phyloP scores from a whole-genome alignment of 37 sponge, comb jelly and placozoan species.

The Diacarnus erythraeanus region DNA sequence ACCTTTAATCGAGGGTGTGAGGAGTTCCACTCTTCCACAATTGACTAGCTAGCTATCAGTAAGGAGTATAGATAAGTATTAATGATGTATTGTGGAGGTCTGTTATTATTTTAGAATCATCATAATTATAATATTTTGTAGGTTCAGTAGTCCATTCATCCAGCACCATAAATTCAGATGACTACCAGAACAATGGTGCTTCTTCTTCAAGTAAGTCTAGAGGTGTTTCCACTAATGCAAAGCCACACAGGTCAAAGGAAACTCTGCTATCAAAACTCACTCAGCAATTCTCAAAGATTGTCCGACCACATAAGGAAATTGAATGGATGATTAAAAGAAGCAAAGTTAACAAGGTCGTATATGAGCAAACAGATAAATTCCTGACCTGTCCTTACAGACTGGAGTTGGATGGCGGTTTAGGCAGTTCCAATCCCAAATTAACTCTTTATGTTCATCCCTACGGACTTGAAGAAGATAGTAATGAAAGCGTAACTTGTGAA shows the following conservation, averaged over 20 bases:
- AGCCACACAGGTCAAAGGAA: not conserved
- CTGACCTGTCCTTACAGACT: not conserved
- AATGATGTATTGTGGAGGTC: no score
- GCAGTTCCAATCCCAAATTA: not conserved
- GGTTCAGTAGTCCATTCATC: not conserved
- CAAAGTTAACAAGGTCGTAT: slow-evolving; percentile 8
- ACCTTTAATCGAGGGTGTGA: no score
- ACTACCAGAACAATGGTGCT: not conserved
- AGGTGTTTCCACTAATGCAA: not conserved
- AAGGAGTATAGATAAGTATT: no score
- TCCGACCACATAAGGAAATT: not conserved
- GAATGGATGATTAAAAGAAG: not conserved
- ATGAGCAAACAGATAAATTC: not conserved
- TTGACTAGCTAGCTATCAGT: no score
- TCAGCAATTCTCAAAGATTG: not conserved
- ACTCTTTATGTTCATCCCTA: slow-evolving; percentile 3
- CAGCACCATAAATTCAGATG: not conserved
- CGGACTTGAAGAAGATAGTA: slow-evolving; percentile 3
- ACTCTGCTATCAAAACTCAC: not conserved
- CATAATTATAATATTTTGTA: no score
- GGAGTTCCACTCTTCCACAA: no score
- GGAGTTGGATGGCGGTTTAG: not conserved
- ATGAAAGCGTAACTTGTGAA: not conserved
- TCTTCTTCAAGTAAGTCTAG: not conserved
- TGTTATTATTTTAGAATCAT: no score